Base-by-base conservation (phyloP, 2,888 invertebrate genomes). In the Andricus curvator region DNA sequence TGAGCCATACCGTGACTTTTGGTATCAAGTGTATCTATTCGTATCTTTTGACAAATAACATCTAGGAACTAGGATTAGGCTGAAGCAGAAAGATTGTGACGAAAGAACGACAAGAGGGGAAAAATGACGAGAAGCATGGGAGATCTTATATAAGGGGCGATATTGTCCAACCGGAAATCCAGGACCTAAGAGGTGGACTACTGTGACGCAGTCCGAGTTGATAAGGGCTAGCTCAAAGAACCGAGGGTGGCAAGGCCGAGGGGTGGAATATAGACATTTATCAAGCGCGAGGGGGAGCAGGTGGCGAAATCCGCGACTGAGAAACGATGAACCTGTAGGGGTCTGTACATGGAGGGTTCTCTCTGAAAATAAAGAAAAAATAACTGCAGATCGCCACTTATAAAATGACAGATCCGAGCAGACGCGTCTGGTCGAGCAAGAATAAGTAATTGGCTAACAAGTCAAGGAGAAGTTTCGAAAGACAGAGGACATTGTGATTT, bases 201-300 rank as follows among this genome's bases (percentile, higher is more conserved):
- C 78, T 78, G 77, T 76, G 78, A 78, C 81, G 74, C 41, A 80
- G 78, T 80, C 80, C 84, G 86, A 90, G 88, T 89, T 90, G 89
- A 90, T 90, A 89, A 89, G 89, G 87, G 88, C 87, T 88, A 74
- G 70, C 84, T 74, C 37, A 13, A 56, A 56, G 37, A 74, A 85
- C 81, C 83, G 85, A 85, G 86, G 86, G 81, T 83, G 83, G 78
- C 60, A 76, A 70, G 80, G 51, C 78, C 78, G 77, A 80, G 83
- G 84, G 89, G 88, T 87, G 88, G 86, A 88, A 87, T 86, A 84
- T 84, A 88, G 85, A 88, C 90, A 90, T 91, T 89, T 90, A 91
- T 91, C 91, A 91, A 88, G 81, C 84, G 85, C 78, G 79, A 81
- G 85, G 85, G 85, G 87, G 85, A 88, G 88, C 90, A 91, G 90